Conservation (phyloP, 2,797 vertebrate genomes). For the Dallia pectoralis region DNA sequence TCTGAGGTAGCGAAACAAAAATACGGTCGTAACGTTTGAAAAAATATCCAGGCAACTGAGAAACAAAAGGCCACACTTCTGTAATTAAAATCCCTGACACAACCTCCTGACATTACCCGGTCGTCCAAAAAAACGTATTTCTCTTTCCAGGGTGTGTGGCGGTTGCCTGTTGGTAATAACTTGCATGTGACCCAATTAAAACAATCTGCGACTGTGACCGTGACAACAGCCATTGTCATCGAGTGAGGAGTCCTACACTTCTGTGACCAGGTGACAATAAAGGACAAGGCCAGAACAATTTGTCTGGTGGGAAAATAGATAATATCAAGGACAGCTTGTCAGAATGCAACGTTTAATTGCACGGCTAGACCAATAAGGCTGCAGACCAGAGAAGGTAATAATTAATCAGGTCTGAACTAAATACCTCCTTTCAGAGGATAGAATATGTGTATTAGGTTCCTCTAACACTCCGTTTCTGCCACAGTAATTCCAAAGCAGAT, state of each 20-base stretch:
- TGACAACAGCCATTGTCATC: not conserved
- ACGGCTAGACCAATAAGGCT: constrained; percentile 15
- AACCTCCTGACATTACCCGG: no score
- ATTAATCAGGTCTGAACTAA: constrained; percentile 26
- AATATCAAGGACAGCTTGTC: not conserved
- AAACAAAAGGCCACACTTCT: no score
- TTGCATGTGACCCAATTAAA: not conserved
- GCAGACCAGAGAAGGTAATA: constrained; percentile 7
- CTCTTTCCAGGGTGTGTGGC: no score
- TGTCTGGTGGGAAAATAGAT: constrained; percentile 2
- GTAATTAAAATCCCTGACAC: no score
- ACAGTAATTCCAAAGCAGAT: constrained; percentile 14
- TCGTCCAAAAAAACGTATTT: no score
- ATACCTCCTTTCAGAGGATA: constrained; percentile 32
- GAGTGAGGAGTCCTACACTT: not conserved
- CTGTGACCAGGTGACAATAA: not conserved
- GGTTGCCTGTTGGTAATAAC: no score
- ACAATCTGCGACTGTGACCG: not conserved
- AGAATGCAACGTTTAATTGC: constrained; percentile 2
- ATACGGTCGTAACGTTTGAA: no score
- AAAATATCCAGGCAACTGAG: no score
- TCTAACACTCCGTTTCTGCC: constrained; percentile 22
- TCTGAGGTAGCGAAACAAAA: not conserved
- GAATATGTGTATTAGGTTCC: constrained; percentile 16
- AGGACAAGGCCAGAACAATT: not conserved